Percentiles rank a stretch among this genome's conserved stretches.
These are phyloP conservation scores for Danaus chrysippus DNA, from an alignment of 2,888 invertebrate genomes.

Conservation along the genomic window DNA sequence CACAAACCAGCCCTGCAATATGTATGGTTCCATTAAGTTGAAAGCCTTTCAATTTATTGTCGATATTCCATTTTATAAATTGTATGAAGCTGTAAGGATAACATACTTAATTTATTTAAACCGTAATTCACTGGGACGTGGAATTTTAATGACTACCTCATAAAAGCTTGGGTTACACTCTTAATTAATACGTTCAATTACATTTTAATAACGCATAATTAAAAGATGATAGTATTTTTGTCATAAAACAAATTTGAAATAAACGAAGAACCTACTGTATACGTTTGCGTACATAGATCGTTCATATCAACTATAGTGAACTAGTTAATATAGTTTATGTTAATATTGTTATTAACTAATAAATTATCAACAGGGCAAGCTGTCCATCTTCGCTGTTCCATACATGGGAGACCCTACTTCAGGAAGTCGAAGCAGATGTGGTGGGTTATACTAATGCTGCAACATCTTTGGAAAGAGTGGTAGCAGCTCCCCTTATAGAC, in stretches of 20 bases:
- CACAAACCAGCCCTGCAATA: neutral
- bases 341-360: neutral
- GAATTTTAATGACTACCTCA: slow-evolving; percentile 15
- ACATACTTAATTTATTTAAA: slow-evolving; percentile 31
- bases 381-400: slow-evolving; percentile 89
- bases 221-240: neutral
- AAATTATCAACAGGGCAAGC: slow-evolving; percentile 80
- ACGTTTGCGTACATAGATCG: too few relatives aligned
- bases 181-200: slow-evolving; percentile 10
- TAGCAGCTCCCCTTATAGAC: slow-evolving; percentile 90
- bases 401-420: slow-evolving; percentile 93
- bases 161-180: slow-evolving; percentile 6
- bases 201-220: neutral
- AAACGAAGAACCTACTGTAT: too few relatives aligned
- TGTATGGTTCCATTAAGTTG: slow-evolving; percentile 34
- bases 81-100: slow-evolving; percentile 26
- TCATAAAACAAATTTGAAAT: neutral
- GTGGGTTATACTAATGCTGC: slow-evolving; percentile 92
- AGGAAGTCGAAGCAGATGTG: slow-evolving; percentile 94
- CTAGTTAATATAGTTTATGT: too few relatives aligned
- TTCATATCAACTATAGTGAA: too few relatives aligned
- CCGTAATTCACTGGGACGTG: slow-evolving; percentile 12
- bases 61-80: slow-evolving; percentile 42
- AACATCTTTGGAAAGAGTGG: slow-evolving; percentile 85
- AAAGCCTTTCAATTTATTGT: slow-evolving; percentile 50